These are phyloP conservation scores for Adoxophyes honmai DNA, from an alignment of 1,140 invertebrate genomes.

Conservation along the genomic window DNA sequence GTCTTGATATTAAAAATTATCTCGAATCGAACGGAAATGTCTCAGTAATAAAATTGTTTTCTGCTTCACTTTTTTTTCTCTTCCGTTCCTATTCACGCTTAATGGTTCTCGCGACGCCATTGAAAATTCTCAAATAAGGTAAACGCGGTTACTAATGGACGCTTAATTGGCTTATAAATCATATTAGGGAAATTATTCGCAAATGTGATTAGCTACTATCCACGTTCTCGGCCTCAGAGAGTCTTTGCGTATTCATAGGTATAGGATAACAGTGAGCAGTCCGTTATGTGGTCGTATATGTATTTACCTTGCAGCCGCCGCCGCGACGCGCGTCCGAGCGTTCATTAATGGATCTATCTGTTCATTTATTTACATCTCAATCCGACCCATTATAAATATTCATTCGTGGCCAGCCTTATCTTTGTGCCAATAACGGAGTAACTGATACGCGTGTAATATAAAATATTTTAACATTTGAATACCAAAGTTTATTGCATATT, in stretches of 20 bases:
- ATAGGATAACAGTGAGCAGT: background rate
- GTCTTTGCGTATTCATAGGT: constrained; percentile 1
- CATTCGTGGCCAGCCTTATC: constrained; percentile 53
- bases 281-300: background rate
- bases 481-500: constrained; percentile 21
- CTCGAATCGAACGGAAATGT: constrained; percentile 49
- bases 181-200: background rate
- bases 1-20: constrained; percentile 45
- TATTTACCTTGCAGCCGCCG: constrained; percentile 31
- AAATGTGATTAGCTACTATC: background rate
- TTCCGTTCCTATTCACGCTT: constrained; percentile 41
- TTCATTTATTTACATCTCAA: constrained; percentile 71
- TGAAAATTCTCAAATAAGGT: constrained; percentile 19
- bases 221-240: background rate
- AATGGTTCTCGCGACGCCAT: constrained; percentile 33
- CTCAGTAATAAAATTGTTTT: constrained; percentile 47
- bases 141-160: background rate
- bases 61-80: constrained; percentile 44
- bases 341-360: constrained; percentile 62
- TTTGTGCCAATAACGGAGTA: constrained; percentile 51
- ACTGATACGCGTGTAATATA: constrained; percentile 26
- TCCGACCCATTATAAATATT: constrained; percentile 63
- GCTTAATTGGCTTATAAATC: background rate
- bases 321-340: too few relatives aligned
- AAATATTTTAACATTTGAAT: constrained; percentile 25